Base-by-base conservation (phyloP, 2,113 vertebrate species). In the Phyllostomus discolor region DNA sequence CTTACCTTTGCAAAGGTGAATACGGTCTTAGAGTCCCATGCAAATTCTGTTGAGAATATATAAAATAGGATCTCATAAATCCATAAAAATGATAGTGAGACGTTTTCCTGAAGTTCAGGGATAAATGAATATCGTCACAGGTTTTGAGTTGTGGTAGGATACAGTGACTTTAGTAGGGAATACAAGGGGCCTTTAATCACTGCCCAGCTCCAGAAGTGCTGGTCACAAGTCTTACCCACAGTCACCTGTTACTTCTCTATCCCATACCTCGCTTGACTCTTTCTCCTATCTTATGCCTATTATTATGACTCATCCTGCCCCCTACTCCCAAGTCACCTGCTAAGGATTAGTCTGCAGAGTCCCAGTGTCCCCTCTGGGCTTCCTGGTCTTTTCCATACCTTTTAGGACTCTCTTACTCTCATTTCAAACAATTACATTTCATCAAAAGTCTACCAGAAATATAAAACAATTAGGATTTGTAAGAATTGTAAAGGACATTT, bases 381-480 rank as follows among this genome's bases (percentile, higher is more conserved):
- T 95, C 33, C 22, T 66, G 20, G n/a, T 33, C 43, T 91, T 69
- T 93, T 81, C n/a, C 41, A 54, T 15, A 19, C 31, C 57, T 79
- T 93, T 95, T 70, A 82, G 41, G 38, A 67, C 7, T 93, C 31
- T 2, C 0, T 31, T 91, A 33, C 33, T 94, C 33, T 91, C 66
- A 73, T 79, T 91, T 11, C 43, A 82, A 93, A 57, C 88, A 75
- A 86, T 82, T 88, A 78, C 14, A 86, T 78, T 94, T n/a, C 59
- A 50, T 87, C 73, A n/a, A 28, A 82, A 95, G 35, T 78, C 75
- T 93, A 93, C 24, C n/a, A 87, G 59, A 95, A 92, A 88, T 94
- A 75, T 35, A 57, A 94, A 94, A 70, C 19, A 70, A 26, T 35
- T 85, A 46, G 73, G 76, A 91, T 81, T 96, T 48, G 24, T 50